These are phyloP conservation scores for Arothron firmamentum DNA, from an alignment of 2,113 vertebrate genomes.

Conservation along the genomic window DNA sequence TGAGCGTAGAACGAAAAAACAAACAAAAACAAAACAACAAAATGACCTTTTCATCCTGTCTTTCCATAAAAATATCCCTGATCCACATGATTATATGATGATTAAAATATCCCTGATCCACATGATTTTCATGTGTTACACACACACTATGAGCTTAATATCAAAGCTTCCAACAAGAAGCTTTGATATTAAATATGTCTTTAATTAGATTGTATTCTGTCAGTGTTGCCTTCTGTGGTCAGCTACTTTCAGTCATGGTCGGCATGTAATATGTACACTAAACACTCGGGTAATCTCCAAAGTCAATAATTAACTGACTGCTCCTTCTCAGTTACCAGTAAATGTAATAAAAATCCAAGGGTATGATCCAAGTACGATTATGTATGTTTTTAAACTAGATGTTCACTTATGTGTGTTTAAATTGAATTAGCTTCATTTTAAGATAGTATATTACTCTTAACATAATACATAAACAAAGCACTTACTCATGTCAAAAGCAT, in stretches of 20 bases:
- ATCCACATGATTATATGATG: too few species aligned
- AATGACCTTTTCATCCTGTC: conserved; percentile 3
- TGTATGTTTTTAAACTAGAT: too few species aligned
- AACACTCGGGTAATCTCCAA: too few species aligned
- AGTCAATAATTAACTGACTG: conserved; percentile 10
- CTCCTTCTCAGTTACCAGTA: neutral
- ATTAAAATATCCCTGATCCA: too few species aligned
- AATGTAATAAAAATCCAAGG: conserved; percentile 5
- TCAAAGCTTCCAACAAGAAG: conserved; percentile 25
- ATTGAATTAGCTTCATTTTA: neutral
- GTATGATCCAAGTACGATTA: too few species aligned
- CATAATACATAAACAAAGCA: conserved; percentile 3
- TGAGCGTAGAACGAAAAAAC: too few species aligned
- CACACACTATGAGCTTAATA: conserved; percentile 18
- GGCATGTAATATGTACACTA: too few species aligned
- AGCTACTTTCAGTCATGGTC: conserved; percentile 18
- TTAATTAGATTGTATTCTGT: too few species aligned
- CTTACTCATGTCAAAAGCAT: conserved; percentile 96
- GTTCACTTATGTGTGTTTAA: too few species aligned
- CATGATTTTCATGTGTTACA: neutral
- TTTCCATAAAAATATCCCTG: neutral
- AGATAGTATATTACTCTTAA: neutral
- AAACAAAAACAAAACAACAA: too few species aligned
- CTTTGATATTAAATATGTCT: conserved; percentile 15
- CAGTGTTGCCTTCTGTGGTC: conserved; percentile 21